Conservation (phyloP, 1,140 invertebrate species). For the Leptoteleia sp. region DNA sequence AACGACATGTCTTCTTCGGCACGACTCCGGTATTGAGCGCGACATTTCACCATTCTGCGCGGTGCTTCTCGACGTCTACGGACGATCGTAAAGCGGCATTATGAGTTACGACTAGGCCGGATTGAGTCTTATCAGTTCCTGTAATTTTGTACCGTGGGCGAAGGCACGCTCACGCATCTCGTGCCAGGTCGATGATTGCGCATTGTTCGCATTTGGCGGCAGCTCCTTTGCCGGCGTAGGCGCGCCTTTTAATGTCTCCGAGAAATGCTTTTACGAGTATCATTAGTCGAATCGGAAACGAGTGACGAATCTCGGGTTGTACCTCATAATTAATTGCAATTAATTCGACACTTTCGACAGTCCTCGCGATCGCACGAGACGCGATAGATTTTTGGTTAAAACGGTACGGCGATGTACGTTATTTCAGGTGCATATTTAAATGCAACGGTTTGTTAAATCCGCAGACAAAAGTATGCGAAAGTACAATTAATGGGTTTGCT, state of each 20-base stretch:
- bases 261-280: conserved; percentile 67
- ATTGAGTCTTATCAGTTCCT: conserved; percentile 72
- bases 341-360: too few species aligned
- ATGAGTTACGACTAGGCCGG: conserved; percentile 70
- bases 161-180: conserved; percentile 65
- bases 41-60: conserved; percentile 24
- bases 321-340: conserved; percentile 58
- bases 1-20: conserved; percentile 35
- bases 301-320: conserved; percentile 16
- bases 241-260: conserved; percentile 58
- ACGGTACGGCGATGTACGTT: too few species aligned
- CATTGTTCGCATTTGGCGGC: conserved; percentile 60
- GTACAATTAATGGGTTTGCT: conserved; percentile 24
- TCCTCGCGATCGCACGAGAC: too few species aligned
- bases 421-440: too few species aligned
- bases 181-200: conserved; percentile 61
- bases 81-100: conserved; percentile 73
- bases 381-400: too few species aligned
- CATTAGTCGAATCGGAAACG: conserved; percentile 61
- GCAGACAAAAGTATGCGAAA: conserved; percentile 2
- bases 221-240: too few species aligned
- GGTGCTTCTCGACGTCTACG: conserved; percentile 47
- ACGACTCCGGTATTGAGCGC: conserved; percentile 12
- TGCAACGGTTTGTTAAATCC: conserved; percentile 13
- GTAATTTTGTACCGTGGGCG: conserved; percentile 68